These are phyloP conservation scores for Hydropsyche betteni DNA, from an alignment of 2,888 invertebrate species.

Conservation along the genomic window DNA sequence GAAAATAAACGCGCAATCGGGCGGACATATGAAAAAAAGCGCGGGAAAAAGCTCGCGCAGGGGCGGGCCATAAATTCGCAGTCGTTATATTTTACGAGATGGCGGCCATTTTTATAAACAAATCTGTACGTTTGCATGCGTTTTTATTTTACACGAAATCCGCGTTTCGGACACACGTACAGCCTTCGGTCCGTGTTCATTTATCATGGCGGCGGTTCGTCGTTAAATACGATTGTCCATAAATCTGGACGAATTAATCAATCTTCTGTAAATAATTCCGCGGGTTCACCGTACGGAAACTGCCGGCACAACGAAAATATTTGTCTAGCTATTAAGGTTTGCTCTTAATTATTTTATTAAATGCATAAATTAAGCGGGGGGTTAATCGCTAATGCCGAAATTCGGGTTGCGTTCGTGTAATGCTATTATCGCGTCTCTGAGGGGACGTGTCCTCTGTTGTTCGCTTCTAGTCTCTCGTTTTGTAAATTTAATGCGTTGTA, in stretches of 20 bases:
- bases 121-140: slow-evolving; percentile 16
- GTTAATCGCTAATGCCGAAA: too few species aligned
- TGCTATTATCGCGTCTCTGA: too few species aligned
- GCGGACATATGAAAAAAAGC: neutral
- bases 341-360: too few species aligned
- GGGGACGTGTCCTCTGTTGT: too few species aligned
- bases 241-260: slow-evolving; percentile 34
- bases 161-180: too few species aligned
- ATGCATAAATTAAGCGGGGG: too few species aligned
- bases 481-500: too few species aligned
- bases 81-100: slow-evolving; percentile 32
- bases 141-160: neutral
- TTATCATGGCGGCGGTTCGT: slow-evolving; percentile 20
- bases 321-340: too few species aligned
- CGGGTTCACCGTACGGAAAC: neutral
- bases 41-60: neutral
- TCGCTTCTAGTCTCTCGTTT: too few species aligned
- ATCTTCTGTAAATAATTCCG: slow-evolving; percentile 28
- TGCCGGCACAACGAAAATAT: too few species aligned
- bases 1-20: neutral
- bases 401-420: too few species aligned
- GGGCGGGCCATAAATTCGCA: slow-evolving; percentile 22
- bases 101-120: slow-evolving; percentile 30
- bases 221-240: slow-evolving; percentile 37
- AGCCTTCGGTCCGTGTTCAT: slow-evolving; percentile 18